Conservation (phyloP, 2,888 invertebrate genomes). For the Sabatieria punctata region DNA sequence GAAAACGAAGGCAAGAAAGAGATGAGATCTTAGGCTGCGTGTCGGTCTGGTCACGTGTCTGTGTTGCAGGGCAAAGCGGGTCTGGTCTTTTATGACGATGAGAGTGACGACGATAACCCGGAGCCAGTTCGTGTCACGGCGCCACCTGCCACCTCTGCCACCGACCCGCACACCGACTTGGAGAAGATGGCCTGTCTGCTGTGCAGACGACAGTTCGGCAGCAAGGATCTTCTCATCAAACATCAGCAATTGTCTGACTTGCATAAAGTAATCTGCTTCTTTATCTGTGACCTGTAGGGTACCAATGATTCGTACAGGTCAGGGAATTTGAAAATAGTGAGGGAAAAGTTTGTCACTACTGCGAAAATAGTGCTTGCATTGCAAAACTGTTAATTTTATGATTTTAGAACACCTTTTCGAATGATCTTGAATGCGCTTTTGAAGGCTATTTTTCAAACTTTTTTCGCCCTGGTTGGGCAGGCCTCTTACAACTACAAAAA, state of each 20-base stretch:
- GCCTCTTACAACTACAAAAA: no score
- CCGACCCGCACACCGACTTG: slow-evolving; percentile 50
- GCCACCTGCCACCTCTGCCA: not conserved
- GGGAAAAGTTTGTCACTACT: no score
- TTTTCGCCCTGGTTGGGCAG: no score
- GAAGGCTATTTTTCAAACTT: no score
- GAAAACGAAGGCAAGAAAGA: slow-evolving; percentile 40
- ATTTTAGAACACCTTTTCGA: no score
- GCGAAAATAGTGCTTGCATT: no score
- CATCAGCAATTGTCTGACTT: slow-evolving; percentile 83
- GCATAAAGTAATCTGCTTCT: slow-evolving; percentile 48
- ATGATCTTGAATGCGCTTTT: no score
- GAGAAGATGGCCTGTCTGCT: slow-evolving; percentile 70
- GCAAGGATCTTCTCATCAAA: slow-evolving; percentile 60
- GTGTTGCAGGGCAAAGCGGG: not conserved
- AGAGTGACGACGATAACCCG: not conserved
- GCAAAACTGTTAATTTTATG: no score
- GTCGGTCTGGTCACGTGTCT: not conserved
- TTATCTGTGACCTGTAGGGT: no score
- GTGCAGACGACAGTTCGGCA: slow-evolving; percentile 84
- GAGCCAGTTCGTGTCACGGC: not conserved
- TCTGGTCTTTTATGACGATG: slow-evolving; percentile 9
- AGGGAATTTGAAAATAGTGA: no score
- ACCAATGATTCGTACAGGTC: no score
- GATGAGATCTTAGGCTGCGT: not conserved